Base-by-base conservation (phyloP, 2,797 vertebrate genomes). In the Scolopax bukidnonensis region DNA sequence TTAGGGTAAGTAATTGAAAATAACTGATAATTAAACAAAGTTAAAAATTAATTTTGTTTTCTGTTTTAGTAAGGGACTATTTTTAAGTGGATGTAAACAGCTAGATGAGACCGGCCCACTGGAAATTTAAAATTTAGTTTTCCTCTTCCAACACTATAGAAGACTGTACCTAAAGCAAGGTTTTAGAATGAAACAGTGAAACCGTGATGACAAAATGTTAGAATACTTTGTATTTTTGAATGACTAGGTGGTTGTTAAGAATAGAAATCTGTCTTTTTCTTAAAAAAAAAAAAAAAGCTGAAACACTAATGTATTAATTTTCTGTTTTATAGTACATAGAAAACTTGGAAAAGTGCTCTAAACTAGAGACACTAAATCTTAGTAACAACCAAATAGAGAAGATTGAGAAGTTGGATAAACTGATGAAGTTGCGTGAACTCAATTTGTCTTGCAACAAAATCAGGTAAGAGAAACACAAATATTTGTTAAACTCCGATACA, bases 371-470 rank as follows among this genome's bases (percentile, higher is more conserved):
- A 54, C 97, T 99, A 61, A 98, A 98, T 94, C 98, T 99, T 51
- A 98, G 98, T 95, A 97, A 98, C 93, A 99, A 99, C 91, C 94
- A 97, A 32, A 98, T 99, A 84, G 98, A 98, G 95, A 99, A 98
- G 97, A 98, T 99, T 47, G 98, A 99, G 95, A 99, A 98, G 87
- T 4, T 99, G 95, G 98, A 98, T 33, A 98, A 98, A 59, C 98
- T 98, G 70, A 80, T 96, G 67, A 98, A 97, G 64, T 84, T 99
- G 80, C 96, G 97, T 33, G 98, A 99, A 51, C 98, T 99, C 77
- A 98, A 99, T 89, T 96, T 99, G 83, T 98, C 98, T 10, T 97
- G 97, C 97, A 99, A 99, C 96, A 98, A 87, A 94, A 98, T 99
- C 97, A 97, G 98, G 98, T 99, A 87, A 97, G 96, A 67, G 36